A percentile compares a stretch with the other conserved stretches of the same genome.
These are phyloP conservation scores for Steatocranus sp. DNA, from an alignment of 2,797 vertebrate species.

Conservation along the genomic window DNA sequence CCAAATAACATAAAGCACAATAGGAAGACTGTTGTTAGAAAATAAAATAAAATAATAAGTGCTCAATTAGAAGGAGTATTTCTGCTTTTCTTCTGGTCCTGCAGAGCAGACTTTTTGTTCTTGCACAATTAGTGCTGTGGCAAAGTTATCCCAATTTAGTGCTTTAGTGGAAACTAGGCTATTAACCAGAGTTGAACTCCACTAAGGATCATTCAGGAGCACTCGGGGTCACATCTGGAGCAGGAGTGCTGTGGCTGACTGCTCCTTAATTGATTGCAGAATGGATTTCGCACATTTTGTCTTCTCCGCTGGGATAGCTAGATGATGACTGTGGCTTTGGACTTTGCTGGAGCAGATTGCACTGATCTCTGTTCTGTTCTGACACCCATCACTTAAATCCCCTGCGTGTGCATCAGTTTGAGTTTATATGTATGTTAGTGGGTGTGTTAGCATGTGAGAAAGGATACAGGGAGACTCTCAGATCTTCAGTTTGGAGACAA, in stretches of 20 bases:
- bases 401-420: neutral
- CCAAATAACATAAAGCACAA: neutral
- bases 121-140: neutral
- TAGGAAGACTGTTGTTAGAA: neutral
- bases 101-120: neutral
- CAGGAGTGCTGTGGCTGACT: constrained; percentile 33
- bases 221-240: constrained; percentile 52
- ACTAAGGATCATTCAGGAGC: constrained; percentile 12
- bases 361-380: constrained; percentile 51
- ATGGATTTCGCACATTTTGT: constrained; percentile 67
- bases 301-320: constrained; percentile 41
- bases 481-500: constrained; percentile 49
- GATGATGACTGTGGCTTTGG: constrained; percentile 61
- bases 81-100: neutral
- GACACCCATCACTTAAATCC: constrained; percentile 24
- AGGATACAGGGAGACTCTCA: constrained; percentile 8
- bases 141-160: neutral
- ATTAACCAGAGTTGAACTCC: constrained; percentile 10
- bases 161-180: neutral
- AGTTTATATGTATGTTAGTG: neutral
- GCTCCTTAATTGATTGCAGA: constrained; percentile 62
- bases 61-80: neutral
- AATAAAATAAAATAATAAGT: neutral
- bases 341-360: constrained; percentile 61
- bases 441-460: neutral